A percentile compares a stretch with the other conserved stretches of the same genome.
Conservation (phyloP, 1,140 invertebrate species). For the Liolophura sinensis region DNA sequence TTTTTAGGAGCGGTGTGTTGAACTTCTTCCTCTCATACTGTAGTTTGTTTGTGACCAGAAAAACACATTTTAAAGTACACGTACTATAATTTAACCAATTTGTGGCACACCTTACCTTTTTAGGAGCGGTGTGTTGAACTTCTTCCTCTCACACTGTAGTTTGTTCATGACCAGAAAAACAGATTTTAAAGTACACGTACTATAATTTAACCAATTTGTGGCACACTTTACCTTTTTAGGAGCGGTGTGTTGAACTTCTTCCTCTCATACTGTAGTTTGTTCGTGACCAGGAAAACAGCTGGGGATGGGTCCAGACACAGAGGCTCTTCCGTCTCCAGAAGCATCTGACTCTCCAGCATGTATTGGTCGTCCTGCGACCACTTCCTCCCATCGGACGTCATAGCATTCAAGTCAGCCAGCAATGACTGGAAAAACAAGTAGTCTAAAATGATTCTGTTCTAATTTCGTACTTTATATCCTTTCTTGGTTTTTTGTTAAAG, state of each 20-base stretch:
- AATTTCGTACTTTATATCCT: no score
- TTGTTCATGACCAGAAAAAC: constrained; percentile 75
- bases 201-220: no score
- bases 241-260: constrained; percentile 75
- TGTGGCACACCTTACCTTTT: constrained; percentile 66
- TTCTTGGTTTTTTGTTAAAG: no score
- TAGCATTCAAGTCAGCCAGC: constrained; percentile 73
- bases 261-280: constrained; percentile 73
- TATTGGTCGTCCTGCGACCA: constrained; percentile 80
- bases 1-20: constrained; percentile 73
- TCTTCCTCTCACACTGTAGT: constrained; percentile 73
- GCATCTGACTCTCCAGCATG: constrained; percentile 78
- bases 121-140: constrained; percentile 75
- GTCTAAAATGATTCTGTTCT: no score
- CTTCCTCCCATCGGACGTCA: constrained; percentile 67
- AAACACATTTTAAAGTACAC: no score
- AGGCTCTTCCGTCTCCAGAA: constrained; percentile 80
- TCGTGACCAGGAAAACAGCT: constrained; percentile 73
- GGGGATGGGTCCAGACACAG: constrained; percentile 86
- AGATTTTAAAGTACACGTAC: no score
- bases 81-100: no score
- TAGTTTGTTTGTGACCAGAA: constrained; percentile 72
- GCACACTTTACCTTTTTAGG: constrained; percentile 66
- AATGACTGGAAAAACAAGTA: constrained; percentile 70
- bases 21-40: constrained; percentile 75